Evolutionary conservation across 1,140 invertebrate species (phyloP), one percentile per base, ranked within the genome.

Genomic region (Thaumetopoea pityocampa): DNA sequence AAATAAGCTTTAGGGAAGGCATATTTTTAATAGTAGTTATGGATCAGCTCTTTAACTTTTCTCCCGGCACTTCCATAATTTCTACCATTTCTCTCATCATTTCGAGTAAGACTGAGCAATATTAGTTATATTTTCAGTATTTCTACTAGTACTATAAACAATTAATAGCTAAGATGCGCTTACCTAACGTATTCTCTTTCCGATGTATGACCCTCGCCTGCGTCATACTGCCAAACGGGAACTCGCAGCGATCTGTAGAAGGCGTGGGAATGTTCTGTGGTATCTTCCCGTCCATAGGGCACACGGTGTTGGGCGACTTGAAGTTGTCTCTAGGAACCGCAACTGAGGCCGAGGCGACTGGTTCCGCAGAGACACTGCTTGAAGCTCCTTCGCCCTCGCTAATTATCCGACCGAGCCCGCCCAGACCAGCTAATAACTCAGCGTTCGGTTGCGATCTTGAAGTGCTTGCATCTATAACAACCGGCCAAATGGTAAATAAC

Each of bases 191-290:
- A 40, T 85, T 74, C 61, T 84, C 86, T 57, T 88, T 87, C 15
- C 87, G 73, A 40, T 88, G 87, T 72, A 89, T 82, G 6, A 89
- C 88, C 61, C 87, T 71, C 30, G 94, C 94, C 66, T 96, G 94
- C 33, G 93, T 94, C 94, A 96, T 96, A 74, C 94, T 95, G 51
- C 93, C 92, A 72, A 95, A 96, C 8, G 94, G 94, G 81, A 93
- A 96, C 58, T 90, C 83, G 84, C 84, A 60, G 8, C 87, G 56
- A 12, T 87, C 86, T 1, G 84, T 52, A 10, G 86, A 66, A 28
- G 85, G 67, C 8, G 79, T 76, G 53, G 86, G 77, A 48, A 83
- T 80, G 54, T 79, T 79, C 38, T 81, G 72, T 15, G 88, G 90
- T 41, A 90, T 87, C 73, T 90, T 90, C 62, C 90, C 90, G 66